These are phyloP conservation scores for Phaethornis superciliosus DNA, from an alignment of 2,113 vertebrate species.

Conservation along the genomic window DNA sequence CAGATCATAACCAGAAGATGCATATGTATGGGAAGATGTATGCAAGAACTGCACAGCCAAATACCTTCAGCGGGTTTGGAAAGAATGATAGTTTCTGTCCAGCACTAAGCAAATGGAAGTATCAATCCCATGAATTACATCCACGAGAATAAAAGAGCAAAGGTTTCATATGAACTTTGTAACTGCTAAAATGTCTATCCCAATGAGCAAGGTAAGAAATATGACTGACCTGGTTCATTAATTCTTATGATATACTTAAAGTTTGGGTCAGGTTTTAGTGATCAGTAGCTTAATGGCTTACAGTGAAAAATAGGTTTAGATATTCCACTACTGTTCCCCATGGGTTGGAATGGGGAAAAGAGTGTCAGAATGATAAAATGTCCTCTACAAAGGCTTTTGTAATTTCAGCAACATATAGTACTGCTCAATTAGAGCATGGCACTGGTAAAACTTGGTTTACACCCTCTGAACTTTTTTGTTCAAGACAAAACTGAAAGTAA, in stretches of 20 bases:
- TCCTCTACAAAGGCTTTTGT: neutral
- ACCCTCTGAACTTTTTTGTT: neutral
- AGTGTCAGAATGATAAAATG: constrained; percentile 5
- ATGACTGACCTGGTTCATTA: neutral
- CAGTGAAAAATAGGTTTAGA: neutral
- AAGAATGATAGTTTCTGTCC: neutral
- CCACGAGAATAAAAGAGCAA: neutral
- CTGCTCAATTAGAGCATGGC: neutral
- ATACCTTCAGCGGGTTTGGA: neutral
- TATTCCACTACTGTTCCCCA: neutral
- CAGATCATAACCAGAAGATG: neutral
- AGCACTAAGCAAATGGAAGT: neutral
- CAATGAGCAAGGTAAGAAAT: neutral
- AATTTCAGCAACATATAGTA: neutral
- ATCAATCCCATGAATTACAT: neutral
- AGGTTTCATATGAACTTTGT: neutral
- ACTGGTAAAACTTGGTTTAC: neutral
- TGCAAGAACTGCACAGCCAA: neutral
- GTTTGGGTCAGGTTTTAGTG: neutral
- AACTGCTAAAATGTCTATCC: neutral
- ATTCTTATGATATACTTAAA: neutral
- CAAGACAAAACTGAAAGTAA: neutral
- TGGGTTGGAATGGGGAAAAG: neutral
- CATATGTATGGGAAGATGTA: neutral
- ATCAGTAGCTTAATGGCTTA: neutral